Conservation (phyloP, 2,113 vertebrate species). For the Climacteris rufus region DNA sequence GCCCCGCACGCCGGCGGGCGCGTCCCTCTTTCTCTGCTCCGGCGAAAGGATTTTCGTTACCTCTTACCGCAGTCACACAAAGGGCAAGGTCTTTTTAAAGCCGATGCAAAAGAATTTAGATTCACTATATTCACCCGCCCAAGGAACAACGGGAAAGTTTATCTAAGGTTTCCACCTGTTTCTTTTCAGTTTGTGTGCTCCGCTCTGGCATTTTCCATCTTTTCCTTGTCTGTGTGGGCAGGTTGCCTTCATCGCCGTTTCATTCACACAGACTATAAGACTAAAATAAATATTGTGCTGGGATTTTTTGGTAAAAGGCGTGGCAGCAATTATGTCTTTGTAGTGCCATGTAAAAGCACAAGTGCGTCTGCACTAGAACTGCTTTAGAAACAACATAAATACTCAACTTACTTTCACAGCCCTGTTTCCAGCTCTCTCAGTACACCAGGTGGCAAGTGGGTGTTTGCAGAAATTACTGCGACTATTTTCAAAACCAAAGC, state of each 20-base stretch:
- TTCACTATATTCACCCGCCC: fast-evolving
- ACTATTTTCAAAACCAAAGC: not conserved
- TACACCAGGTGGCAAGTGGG: not conserved
- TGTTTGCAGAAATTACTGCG: not conserved
- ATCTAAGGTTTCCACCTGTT: not conserved
- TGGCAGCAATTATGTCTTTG: not conserved
- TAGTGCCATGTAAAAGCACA: fast-evolving
- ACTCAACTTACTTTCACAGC: not conserved
- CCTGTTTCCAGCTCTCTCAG: not conserved
- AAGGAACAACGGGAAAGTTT: not conserved
- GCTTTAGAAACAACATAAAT: not conserved
- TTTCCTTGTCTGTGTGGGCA: not conserved
- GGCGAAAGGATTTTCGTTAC: fast-evolving
- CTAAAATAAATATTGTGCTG: not conserved
- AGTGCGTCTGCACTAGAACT: not conserved
- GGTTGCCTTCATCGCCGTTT: not conserved
- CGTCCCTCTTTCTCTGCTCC: fast-evolving
- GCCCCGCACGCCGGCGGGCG: fast-evolving
- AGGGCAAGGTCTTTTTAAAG: not conserved
- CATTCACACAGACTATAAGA: not conserved
- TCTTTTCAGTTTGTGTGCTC: not conserved
- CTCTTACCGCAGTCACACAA: fast-evolving
- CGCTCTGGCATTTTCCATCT: not conserved
- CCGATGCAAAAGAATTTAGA: not conserved
- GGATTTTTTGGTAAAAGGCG: not conserved